These are phyloP conservation scores for Hemibates koningsi DNA, from an alignment of 2,113 vertebrate genomes.

Conservation along the genomic window DNA sequence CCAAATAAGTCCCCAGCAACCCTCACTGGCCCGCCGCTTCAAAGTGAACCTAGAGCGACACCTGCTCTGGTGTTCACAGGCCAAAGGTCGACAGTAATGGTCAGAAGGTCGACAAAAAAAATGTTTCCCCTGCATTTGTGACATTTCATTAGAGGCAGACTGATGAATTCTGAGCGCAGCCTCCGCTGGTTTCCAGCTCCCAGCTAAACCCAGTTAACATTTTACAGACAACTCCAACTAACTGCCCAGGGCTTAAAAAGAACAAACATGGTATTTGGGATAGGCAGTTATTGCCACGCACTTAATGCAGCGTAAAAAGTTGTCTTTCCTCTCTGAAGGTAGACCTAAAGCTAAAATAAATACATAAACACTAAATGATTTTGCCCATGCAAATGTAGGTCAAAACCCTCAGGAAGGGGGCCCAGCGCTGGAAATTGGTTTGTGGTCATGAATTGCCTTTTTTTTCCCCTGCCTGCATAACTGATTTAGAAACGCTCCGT, in stretches of 20 bases:
- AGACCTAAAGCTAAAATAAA: not conserved
- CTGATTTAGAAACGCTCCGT: not conserved
- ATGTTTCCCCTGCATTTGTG: not conserved
- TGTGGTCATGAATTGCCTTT: not conserved
- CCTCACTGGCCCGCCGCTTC: not conserved
- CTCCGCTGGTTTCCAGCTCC: not conserved
- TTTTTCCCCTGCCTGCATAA: not conserved
- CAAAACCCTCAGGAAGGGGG: not conserved
- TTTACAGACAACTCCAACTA: not conserved
- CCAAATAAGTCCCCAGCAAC: conserved; percentile 38
- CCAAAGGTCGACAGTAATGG: conserved; percentile 17
- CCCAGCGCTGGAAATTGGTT: not conserved
- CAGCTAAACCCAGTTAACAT: not conserved
- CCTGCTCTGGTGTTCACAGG: conserved; percentile 36
- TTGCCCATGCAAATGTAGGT: not conserved
- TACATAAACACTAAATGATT: not conserved
- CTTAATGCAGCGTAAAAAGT: not conserved
- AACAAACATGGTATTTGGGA: not conserved
- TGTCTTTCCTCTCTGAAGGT: not conserved
- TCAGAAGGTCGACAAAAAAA: not conserved
- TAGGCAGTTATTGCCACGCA: not conserved
- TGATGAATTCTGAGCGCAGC: not conserved
- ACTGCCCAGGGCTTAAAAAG: not conserved
- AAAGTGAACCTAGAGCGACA: conserved; percentile 7
- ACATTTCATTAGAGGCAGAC: conserved; percentile 6